Base-by-base conservation (phyloP, 2,888 invertebrate genomes). In the Zaprionus bogoriensis region DNA sequence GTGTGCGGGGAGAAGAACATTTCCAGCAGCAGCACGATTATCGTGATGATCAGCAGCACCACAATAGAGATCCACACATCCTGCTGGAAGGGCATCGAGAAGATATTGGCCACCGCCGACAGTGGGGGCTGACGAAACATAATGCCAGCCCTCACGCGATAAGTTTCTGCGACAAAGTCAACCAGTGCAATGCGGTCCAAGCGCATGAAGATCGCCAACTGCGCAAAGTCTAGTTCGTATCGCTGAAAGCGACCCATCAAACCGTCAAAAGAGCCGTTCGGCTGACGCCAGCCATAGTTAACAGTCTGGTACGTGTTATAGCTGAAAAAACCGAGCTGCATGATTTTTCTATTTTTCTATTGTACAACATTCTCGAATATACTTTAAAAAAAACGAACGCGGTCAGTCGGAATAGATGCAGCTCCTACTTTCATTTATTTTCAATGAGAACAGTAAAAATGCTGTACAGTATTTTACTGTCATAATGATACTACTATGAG, bases 41-140 rank as follows among this genome's bases (percentile, higher is more conserved):
- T 73, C 0, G 88, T 89, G 14, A 90, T 64, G n/a, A 89, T 62
- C 46, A 90, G 69, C 7, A 90, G 76, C 10, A 86, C 12, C 0
- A 89, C 25, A 64, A 85, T 87, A 38, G 87, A 91, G 19, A 91
- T 77, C 94, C 94, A 94, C 70, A 94, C 94, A 63, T 92, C 92
- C 60, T 87, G 76, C 67, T 92, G 91, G 88, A 94, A 93, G 48
- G 94, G 94, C 87, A 93, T 89, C 42, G 92, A 81, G 87, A 93
- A 94, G 68, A 94, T 93, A 87, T 94, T 94, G 30, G 92, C 91
- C 30, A 94, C 93, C 0, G 93, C 92, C 0, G 94, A 93, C 12
- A 93, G 91, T 2, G 93, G 90, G 1, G 94, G 94, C 86, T 94
- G 94, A 0, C 93, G 92, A 88, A 94, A 94, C 83, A 94, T 91